A percentile compares a stretch with the other conserved stretches of the same genome.
These are phyloP conservation scores for Ptychobarbus kaznakovi DNA, from an alignment of 2,797 vertebrate genomes.

Conservation along the genomic window DNA sequence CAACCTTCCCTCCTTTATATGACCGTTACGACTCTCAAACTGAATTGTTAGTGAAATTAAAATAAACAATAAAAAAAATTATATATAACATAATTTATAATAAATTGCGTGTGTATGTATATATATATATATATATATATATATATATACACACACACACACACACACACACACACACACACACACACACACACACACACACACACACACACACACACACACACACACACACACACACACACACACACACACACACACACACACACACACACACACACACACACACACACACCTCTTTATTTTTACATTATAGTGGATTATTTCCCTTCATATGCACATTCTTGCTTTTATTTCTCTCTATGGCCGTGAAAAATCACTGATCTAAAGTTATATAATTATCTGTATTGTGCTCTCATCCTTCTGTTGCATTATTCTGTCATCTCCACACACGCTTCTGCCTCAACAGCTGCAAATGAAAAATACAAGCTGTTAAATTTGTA, in stretches of 20 bases:
- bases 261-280: not conserved
- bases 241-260: not conserved
- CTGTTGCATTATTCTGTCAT: slow-evolving; percentile 1
- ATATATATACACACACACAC: not conserved
- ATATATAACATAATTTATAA: too few species aligned
- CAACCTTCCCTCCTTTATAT: not conserved
- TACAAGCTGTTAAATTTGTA: slow-evolving; percentile 3
- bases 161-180: not conserved
- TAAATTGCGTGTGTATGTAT: too few species aligned
- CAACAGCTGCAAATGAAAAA: not conserved
- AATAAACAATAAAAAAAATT: too few species aligned
- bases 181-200: not conserved
- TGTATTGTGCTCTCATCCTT: not conserved
- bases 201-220: not conserved
- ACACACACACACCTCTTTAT: not conserved
- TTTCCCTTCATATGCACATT: not conserved
- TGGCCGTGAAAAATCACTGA: not conserved
- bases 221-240: too few species aligned
- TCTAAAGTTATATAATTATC: slow-evolving; percentile 1
- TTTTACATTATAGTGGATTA: not conserved
- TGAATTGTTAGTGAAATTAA: not conserved
- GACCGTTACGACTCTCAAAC: not conserved
- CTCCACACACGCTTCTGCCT: not conserved
- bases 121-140: too few species aligned
- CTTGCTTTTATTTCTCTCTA: not conserved